Evolutionary conservation across 2,888 invertebrate species (phyloP).

Genomic region (Hyposoter didymator): DNA sequence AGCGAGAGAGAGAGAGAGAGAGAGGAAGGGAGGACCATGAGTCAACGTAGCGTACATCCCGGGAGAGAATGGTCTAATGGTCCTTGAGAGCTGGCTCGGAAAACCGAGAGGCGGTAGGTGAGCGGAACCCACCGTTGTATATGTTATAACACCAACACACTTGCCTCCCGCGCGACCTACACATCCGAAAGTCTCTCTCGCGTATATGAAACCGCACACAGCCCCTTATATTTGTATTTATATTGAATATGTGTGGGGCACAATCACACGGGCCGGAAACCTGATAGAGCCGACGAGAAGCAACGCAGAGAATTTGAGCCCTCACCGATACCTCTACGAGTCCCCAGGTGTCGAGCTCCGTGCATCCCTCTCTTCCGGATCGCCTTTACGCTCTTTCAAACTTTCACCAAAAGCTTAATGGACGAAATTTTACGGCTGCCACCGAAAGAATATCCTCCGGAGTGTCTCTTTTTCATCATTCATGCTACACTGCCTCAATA

Average conservation of each 20-base stretch:
- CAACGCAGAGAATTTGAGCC: slow-evolving; percentile 71
- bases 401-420: slow-evolving; percentile 69
- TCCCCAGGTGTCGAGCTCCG: slow-evolving; percentile 72
- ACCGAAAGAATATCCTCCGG: slow-evolving; percentile 10
- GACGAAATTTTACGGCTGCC: slow-evolving; percentile 76
- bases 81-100: slow-evolving; percentile 71
- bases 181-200: slow-evolving; percentile 18
- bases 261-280: slow-evolving; percentile 37
- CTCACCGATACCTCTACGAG: slow-evolving; percentile 60
- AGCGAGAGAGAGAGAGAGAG: slow-evolving; percentile 1
- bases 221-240: neutral
- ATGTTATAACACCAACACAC: slow-evolving; percentile 25
- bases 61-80: slow-evolving; percentile 77
- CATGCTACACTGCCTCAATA: neutral
- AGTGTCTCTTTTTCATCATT: neutral
- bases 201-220: slow-evolving; percentile 36
- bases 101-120: slow-evolving; percentile 65
- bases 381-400: slow-evolving; percentile 61
- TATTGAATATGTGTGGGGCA: neutral
- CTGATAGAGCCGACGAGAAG: slow-evolving; percentile 63
- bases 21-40: slow-evolving; percentile 74
- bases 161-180: neutral
- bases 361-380: slow-evolving; percentile 40
- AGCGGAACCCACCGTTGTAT: slow-evolving; percentile 49
- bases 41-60: slow-evolving; percentile 75